These are phyloP conservation scores for Tupaia chinensis DNA, from an alignment of 2,113 vertebrate species.

Conservation along the genomic window DNA sequence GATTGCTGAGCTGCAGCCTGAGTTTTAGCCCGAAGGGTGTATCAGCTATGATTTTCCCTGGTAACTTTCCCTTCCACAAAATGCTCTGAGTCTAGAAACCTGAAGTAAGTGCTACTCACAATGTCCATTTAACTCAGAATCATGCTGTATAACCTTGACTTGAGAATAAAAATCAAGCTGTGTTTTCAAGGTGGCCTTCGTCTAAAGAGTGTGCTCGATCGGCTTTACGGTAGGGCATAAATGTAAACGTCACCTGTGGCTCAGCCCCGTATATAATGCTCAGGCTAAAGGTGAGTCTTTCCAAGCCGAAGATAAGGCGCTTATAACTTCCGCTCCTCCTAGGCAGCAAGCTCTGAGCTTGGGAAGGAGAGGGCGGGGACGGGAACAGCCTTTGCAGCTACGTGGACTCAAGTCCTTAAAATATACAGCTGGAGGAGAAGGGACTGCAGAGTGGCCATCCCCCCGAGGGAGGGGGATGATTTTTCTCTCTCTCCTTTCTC, in stretches of 20 bases:
- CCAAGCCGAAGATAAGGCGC: background rate
- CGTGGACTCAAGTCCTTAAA: background rate
- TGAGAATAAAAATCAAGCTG: background rate
- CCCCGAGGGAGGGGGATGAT: no score
- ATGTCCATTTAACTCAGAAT: background rate
- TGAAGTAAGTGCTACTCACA: background rate
- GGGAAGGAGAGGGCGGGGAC: fast-evolving
- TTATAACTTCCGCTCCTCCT: background rate
- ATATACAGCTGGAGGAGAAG: background rate
- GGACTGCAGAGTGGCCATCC: no score
- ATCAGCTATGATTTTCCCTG: background rate
- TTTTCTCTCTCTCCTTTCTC: no score
- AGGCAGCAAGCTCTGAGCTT: background rate
- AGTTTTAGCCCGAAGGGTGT: background rate
- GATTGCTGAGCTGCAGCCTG: background rate
- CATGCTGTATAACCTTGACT: background rate
- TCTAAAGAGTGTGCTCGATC: background rate
- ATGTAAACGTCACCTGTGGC: background rate
- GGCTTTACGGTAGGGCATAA: background rate
- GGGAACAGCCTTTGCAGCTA: background rate
- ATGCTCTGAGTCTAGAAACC: conserved; percentile 13
- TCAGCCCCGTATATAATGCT: background rate
- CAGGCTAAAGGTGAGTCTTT: conserved; percentile 38
- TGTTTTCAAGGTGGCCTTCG: background rate
- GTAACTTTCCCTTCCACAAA: conserved; percentile 4